Percentiles rank a stretch among this genome's conserved stretches.
phyloP scores from a whole-genome alignment of 2,888 invertebrate genomes.

The Eustalomyia histrio region DNA sequence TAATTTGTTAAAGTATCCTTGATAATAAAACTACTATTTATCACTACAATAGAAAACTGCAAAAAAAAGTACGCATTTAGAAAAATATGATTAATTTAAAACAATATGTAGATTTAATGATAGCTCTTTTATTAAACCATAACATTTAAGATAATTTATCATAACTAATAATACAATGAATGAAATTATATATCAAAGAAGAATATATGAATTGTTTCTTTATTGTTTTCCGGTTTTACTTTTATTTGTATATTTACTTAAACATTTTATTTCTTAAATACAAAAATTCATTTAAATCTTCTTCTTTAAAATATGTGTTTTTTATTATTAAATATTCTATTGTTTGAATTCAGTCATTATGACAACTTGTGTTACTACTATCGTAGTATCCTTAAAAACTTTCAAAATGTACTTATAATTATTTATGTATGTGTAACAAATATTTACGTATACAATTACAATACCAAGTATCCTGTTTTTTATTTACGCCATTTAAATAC shows the following conservation, averaged over 20 bases:
- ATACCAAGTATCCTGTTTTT: slow-evolving; percentile 8
- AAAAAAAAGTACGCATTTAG: neutral
- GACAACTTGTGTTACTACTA: slow-evolving; percentile 11
- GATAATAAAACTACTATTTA: slow-evolving; percentile 47
- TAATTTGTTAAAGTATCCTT: slow-evolving; percentile 10
- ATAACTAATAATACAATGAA: neutral
- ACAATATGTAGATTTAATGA: slow-evolving; percentile 20
- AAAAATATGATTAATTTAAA: slow-evolving; percentile 23
- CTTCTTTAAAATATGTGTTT: neutral
- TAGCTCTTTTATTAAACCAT: neutral
- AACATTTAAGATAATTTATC: neutral
- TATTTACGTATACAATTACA: too few relatives aligned
- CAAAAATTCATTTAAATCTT: neutral
- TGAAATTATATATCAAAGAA: neutral
- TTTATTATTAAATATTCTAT: neutral
- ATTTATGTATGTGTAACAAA: too few relatives aligned
- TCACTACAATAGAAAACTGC: slow-evolving; percentile 40
- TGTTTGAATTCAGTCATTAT: neutral
- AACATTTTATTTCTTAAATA: neutral
- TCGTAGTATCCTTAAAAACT: neutral
- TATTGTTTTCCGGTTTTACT: neutral
- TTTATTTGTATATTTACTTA: neutral
- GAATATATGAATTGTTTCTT: neutral
- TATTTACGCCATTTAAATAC: slow-evolving; percentile 39
- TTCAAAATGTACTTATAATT: neutral